Evolutionary conservation across 2,113 vertebrate genomes (phyloP), one percentile per base, ranked within the genome.

Genomic region (Urocitellus parryii): DNA sequence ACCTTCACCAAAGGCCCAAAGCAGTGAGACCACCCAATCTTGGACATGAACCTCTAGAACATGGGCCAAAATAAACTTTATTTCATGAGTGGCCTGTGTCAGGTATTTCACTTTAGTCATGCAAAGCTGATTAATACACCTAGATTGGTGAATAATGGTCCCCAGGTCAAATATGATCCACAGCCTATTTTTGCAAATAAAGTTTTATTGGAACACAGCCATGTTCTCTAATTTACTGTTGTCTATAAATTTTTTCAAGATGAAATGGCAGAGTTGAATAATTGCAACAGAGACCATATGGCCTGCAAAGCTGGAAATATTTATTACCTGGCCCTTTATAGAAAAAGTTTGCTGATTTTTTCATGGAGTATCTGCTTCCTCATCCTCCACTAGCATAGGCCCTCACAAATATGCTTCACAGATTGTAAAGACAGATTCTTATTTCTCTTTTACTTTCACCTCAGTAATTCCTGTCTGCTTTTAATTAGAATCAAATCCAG

Each of bases 401-500:
- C 42, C 20, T 92, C 53, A 58, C 81, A 78, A 73, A 56, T 32
- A 45, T 0, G 22, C 70, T 83, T 72, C 53, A 11, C 29, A 34
- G 51, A 86, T 76, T 51, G 0, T 86, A 53, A 68, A 88, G 68
- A 70, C 78, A 58, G 86, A 83, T 77, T 80, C 74, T 78, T 88
- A 20, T 63, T 80, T 94, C 84, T 91, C 76, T 85, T 80, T 73
- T 89, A 65, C 88, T 96, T 95, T 95, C 95, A 94, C 96, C 61
- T 91, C 72, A 78, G 68, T 67, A 78, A 86, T 95, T 91, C 70
- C 97, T 95, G 96, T 88, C 94, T 90, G 96, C 82, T 96, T 97
- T 96, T 97, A 98, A 98, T 97, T 97, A 98, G 97, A 92, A 96
- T 97, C 96, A 83, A 97, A 97, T 95, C 96, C 86, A 88, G 97